Base-by-base conservation (phyloP, 2,888 invertebrate species). In the Siphonodentalium dalli region DNA sequence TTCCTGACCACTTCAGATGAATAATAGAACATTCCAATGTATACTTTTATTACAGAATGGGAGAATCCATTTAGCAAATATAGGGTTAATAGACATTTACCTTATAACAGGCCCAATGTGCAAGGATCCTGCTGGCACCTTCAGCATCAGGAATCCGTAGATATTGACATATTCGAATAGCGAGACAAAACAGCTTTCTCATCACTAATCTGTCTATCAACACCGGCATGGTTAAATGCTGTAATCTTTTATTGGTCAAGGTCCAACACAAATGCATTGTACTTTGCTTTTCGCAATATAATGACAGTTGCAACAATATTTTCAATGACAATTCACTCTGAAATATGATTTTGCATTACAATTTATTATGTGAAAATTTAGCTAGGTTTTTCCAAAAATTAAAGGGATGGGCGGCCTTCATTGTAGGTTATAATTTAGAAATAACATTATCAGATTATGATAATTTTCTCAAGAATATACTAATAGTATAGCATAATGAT, bases 51-150 rank as follows among this genome's bases (percentile, higher is more conserved):
- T 44, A 29, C 37, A n/a, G 11, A n/a, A 13, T 37, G 2, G 15
- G 3, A 7, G 6, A 20, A 21, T 20, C 5, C 20, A 45, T 35
- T 24, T 23, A 15, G 27, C 21, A 40, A 34, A 42, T 9, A 24
- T n/a, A 39, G 1, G 1, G 11, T n/a, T n/a, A n/a, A n/a, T n/a
- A n/a, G n/a, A n/a, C n/a, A 24, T 46, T 35, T 50, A 94, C 93
- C 87, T 96, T 96, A 76, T 93, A 93, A 77, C 92, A 93, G 0
- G 97, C 97, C 97, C 97, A 98, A 77, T 96, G 93, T 13, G 92
- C 91, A 28, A 97, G 84, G 67, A 97, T 95, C 69, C 92, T 86
- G 37, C 91, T 92, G 56, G 88, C 88, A 0, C 92, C 93, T 68
- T 88, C 86, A 1, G 81, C 79, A 70, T 93, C 91, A 1, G 91